A percentile compares a stretch with the other conserved stretches of the same genome.
These are phyloP conservation scores for Microchrysa polita DNA, from an alignment of 2,888 invertebrate species.

Conservation along the genomic window DNA sequence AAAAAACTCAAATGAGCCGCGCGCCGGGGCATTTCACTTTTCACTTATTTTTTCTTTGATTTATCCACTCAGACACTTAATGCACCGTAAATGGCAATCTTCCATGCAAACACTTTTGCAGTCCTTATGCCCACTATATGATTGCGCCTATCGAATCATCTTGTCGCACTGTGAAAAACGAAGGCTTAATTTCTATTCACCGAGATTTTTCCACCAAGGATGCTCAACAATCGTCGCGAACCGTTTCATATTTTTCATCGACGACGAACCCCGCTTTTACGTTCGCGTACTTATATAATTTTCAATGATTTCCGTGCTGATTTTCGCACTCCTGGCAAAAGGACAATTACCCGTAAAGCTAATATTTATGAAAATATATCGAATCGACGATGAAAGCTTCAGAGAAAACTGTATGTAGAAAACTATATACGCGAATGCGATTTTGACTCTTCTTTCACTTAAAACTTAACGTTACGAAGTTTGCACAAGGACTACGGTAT, in stretches of 20 bases:
- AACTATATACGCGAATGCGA: conserved; percentile 24
- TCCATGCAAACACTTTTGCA: no score
- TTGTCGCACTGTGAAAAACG: no score
- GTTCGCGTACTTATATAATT: conserved; percentile 32
- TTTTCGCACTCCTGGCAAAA: conserved; percentile 15
- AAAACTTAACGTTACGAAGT: conserved; percentile 25
- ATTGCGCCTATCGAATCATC: no score
- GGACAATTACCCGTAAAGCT: conserved; percentile 5
- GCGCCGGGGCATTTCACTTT: background rate
- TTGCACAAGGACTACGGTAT: conserved; percentile 26
- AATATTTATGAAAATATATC: conserved; percentile 23
- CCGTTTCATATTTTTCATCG: no score
- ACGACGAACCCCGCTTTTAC: background rate
- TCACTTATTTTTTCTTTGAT: no score
- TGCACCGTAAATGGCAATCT: no score
- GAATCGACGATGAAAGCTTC: background rate
- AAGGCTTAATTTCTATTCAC: no score
- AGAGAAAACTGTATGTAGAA: background rate
- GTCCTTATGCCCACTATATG: no score
- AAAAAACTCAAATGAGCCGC: conserved; percentile 5
- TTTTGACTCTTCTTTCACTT: conserved; percentile 17
- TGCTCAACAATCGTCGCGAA: no score
- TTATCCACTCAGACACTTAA: no score
- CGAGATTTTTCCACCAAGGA: no score
- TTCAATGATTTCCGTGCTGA: conserved; percentile 14